These are phyloP conservation scores for Ethmia dodecea DNA, from an alignment of 2,888 invertebrate genomes.

Conservation along the genomic window DNA sequence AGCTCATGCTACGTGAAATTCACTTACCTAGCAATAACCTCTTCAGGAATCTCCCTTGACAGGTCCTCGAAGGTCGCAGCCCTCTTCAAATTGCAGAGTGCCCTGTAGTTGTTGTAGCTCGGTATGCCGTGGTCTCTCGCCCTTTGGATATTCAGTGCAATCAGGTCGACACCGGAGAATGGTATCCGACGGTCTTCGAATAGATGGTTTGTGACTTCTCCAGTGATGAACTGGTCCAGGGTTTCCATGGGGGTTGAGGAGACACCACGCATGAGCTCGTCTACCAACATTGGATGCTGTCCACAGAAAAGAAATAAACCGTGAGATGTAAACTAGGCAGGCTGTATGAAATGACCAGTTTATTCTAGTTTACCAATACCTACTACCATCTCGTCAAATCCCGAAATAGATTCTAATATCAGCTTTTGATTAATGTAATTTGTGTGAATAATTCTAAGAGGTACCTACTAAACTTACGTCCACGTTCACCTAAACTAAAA, in stretches of 20 bases:
- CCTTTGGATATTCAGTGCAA: slow-evolving; percentile 94
- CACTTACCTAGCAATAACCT: slow-evolving; percentile 82
- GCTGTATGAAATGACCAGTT: no score
- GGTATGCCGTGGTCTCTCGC: slow-evolving; percentile 93
- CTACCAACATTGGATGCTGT: slow-evolving; percentile 84
- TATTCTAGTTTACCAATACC: no score
- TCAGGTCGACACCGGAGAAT: slow-evolving; percentile 94
- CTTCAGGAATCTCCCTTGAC: slow-evolving; percentile 89
- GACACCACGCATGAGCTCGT: slow-evolving; percentile 91
- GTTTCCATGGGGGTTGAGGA: slow-evolving; percentile 95
- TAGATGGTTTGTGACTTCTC: slow-evolving; percentile 95
- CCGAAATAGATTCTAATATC: no score
- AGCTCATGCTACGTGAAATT: no score
- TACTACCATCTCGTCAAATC: no score
- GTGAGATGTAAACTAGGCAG: no score
- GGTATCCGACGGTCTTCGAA: slow-evolving; percentile 94
- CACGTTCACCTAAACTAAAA: no score
- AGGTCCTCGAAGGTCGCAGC: slow-evolving; percentile 92
- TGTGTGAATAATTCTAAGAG: no score
- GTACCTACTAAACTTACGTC: no score
- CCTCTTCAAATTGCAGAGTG: slow-evolving; percentile 91
- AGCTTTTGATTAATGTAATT: no score
- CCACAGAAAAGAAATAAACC: neutral
- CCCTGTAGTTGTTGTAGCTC: slow-evolving; percentile 93
- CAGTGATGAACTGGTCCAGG: slow-evolving; percentile 94